Base-by-base conservation (phyloP, 1,140 invertebrate genomes). In the Ericerus pela region DNA sequence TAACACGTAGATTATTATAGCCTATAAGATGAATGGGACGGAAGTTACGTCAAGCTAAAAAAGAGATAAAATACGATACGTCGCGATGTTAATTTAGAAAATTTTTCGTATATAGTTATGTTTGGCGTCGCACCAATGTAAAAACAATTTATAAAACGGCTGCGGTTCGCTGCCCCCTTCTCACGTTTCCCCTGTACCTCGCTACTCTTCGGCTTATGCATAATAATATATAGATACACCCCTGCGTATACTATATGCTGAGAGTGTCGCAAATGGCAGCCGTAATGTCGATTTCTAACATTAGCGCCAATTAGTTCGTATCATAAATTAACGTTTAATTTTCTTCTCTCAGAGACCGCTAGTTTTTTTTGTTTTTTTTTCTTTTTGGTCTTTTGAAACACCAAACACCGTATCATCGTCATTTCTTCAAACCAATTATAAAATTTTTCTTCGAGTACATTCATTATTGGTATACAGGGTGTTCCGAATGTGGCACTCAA, bases 111-210 rank as follows among this genome's bases (percentile, higher is more conserved):
- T 47, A 47, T 24, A 47, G 26, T 47, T 47, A 47, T 47, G 41
- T 47, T 47, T 47, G 41, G 41, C 41, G 41, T 24, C 41, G 41
- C 41, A 47, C 41, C 41, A 47, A 47, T 47, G 26, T 47, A 47
- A 47, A n/a, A 47, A 47, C 41, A 47, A 47, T 47, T 47, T 47
- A 47, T 47, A 47, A 47, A 47, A n/a, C n/a, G n/a, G n/a, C n/a
- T n/a, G n/a, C n/a, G n/a, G n/a, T n/a, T n/a, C n/a, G n/a, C 41
- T 18, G 30, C 41, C 26, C 41, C 41, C 41, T 20, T 47, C 41
- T 24, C 36, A 3, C 36, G 14, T 18, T 16, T 5, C 41, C 10
- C 22, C 10, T 47, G 16, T n/a, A n/a, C n/a, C n/a, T n/a, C n/a
- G n/a, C n/a, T n/a, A n/a, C n/a, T n/a, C n/a, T n/a, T n/a, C n/a